Base-by-base conservation (phyloP, 2,797 vertebrate species). In the Chelidonichthys spinosus region DNA sequence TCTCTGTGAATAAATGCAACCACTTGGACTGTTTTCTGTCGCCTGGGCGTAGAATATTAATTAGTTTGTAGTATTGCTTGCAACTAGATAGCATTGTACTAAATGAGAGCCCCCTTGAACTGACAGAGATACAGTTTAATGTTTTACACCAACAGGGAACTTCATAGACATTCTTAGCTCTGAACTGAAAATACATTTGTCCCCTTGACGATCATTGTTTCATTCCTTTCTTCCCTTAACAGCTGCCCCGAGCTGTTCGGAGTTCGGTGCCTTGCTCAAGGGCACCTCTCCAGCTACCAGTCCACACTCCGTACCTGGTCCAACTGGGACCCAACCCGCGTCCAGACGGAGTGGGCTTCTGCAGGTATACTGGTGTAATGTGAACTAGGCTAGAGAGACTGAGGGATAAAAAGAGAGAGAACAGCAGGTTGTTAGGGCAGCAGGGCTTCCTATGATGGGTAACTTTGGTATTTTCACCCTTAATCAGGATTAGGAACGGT, bases 1-100 rank as follows among this genome's bases (percentile, higher is more conserved):
- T 86, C 65, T 70, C 64, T 70, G 74, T 42, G 74, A 73, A 72
- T 80, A 85, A 85, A 85, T 69, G 39, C 40, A 76, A 43, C 61
- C 61, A 42, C 50, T 63, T 53, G 49, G 44, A 32, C 52, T 63
- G 49, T 70, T 81, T 85, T 72, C 60, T 69, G 67, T 78, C 53
- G 36, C 65, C 59, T 33, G 55, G 58, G 55, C 62, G 63, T 72
- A 66, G 65, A 82, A 81, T 75, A 78, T 85, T 53, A 72, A 87
- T 81, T 83, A 63, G 39, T 36, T 64, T 78, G 66, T 73, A 63
- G 64, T 59, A 75, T 78, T 46, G 18, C 68, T 52, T 59, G 17
- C 58, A 71, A 74, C 35, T 55, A 67, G 64, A 79, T 74, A 68
- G 68, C 10, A 3, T 35, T 59, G 54, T 67, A 40, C 47, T 71